A percentile compares a stretch with the other conserved stretches of the same genome.
phyloP scores from a whole-genome alignment of 2,797 vertebrate genomes.

The Microhierax caerulescens region DNA sequence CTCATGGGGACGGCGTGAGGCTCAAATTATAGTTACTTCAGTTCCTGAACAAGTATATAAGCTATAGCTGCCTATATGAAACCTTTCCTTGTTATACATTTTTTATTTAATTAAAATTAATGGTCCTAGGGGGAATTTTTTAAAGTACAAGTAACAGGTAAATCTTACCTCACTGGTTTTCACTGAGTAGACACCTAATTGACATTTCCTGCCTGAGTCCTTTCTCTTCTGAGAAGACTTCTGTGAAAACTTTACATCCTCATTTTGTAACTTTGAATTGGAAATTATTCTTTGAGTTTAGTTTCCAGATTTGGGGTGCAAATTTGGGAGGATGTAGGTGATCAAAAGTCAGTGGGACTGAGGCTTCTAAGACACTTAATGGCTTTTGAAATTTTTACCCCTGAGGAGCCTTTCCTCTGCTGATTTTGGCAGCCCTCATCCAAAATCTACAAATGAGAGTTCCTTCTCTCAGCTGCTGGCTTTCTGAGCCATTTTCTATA shows the following conservation, averaged over 20 bases:
- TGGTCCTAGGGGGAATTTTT: background rate
- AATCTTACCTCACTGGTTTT: constrained; percentile 19
- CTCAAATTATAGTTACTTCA: background rate
- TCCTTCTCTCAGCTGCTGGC: constrained; percentile 58
- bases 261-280: background rate
- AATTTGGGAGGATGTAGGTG: constrained; percentile 21
- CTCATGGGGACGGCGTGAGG: background rate
- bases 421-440: constrained; percentile 62
- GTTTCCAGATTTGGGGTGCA: constrained; percentile 30
- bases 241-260: background rate
- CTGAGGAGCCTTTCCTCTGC: constrained; percentile 50
- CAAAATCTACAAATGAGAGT: constrained; percentile 63
- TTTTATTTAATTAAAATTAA: constrained; percentile 37
- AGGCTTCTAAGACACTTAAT: constrained; percentile 43
- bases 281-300: background rate
- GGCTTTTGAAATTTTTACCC: constrained; percentile 57
- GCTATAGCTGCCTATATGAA: background rate
- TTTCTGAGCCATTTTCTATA: constrained; percentile 65
- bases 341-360: constrained; percentile 42
- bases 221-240: background rate
- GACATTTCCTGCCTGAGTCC: constrained; percentile 21
- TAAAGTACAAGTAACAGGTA: background rate
- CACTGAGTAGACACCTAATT: constrained; percentile 14
- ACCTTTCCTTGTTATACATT: background rate
- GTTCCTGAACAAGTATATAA: background rate